Evolutionary conservation across 2,888 invertebrate genomes (phyloP), one percentile per base, ranked within the genome.

Genomic region (Orchesella flavescens): DNA sequence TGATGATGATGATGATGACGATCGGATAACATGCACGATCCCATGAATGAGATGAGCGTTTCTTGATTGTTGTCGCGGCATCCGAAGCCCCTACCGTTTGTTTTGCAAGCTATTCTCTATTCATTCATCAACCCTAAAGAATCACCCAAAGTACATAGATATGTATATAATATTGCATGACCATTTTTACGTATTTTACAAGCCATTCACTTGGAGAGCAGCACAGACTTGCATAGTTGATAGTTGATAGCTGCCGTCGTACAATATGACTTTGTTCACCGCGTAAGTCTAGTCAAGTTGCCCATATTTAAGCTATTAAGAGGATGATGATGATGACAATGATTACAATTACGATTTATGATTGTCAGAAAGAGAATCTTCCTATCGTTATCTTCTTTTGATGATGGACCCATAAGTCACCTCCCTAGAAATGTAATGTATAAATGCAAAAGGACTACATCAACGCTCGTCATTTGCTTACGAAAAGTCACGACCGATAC

Each of bases 321-420:
- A 65, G 49, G 19, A 43, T 74, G 43, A 73, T 73, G 73, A 74
- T 74, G 74, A 74, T 74, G 74, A 46, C 63, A 65, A 74, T 74
- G 74, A 74, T 74, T 74, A 74, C 74, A 74, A 74, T 74, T 74
- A 74, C 63, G 49, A 49, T 49, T 74, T 74, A 13, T 63, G 74
- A 74, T 65, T 74, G 74, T 74, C 63, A 74, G 46, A 72, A 59
- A 72, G 53, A 43, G 44, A 49, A 73, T 53, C 71, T 34, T 55
- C 57, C 17, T 19, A 71, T 74, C n/a, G 49, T 74, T 74, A n/a
- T 74, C 34, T 53, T 61, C 17, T 21, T 19, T 46, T 63, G 65
- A 34, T 74, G 34, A 63, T 63, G 44, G 23, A 13, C 73, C 43
- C 74, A 74, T 63, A 74, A 74, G 74, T 74, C 24, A 61, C 73